Evolutionary conservation across 1,140 invertebrate genomes (phyloP).

Genomic region (Scaptodrosophila lebanonensis): DNA sequence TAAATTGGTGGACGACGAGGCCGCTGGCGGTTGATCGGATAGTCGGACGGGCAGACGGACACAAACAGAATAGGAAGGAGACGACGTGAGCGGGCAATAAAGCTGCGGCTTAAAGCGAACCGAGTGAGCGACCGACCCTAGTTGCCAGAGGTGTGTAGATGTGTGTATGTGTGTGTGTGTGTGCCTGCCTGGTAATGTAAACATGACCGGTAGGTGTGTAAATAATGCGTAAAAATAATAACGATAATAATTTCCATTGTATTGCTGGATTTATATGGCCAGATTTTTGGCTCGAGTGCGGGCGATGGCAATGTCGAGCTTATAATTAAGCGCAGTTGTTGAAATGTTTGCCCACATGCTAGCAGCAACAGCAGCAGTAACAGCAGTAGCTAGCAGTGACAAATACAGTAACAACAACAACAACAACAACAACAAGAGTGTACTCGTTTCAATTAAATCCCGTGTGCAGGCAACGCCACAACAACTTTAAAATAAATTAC

Average conservation of each 20-base stretch:
- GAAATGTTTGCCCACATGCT: slow-evolving; percentile 42
- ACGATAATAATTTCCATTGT: slow-evolving; percentile 51
- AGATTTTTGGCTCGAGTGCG: slow-evolving; percentile 28
- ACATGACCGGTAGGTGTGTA: slow-evolving; percentile 50
- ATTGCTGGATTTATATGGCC: no score
- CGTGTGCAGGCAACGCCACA: slow-evolving; percentile 14
- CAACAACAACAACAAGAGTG: not conserved
- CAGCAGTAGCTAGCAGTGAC: not conserved
- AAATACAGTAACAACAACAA: not conserved
- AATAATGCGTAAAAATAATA: slow-evolving; percentile 59
- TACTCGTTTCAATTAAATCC: slow-evolving; percentile 42
- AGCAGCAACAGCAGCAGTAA: not conserved
- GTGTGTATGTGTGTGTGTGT: no score
- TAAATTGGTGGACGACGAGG: slow-evolving; percentile 43
- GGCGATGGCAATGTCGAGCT: slow-evolving; percentile 6
- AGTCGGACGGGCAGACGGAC: no score
- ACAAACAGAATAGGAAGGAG: no score
- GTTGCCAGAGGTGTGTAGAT: no score
- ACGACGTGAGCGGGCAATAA: slow-evolving; percentile 37
- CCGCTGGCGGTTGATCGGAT: slow-evolving; percentile 18
- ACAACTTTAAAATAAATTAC: slow-evolving; percentile 34
- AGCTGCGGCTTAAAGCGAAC: slow-evolving; percentile 40
- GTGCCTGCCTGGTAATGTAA: no score
- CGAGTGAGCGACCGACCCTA: no score
- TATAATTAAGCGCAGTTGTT: slow-evolving; percentile 48